These are phyloP conservation scores for Mesembrinibis cayennensis DNA, from an alignment of 2,113 vertebrate species.

Conservation along the genomic window DNA sequence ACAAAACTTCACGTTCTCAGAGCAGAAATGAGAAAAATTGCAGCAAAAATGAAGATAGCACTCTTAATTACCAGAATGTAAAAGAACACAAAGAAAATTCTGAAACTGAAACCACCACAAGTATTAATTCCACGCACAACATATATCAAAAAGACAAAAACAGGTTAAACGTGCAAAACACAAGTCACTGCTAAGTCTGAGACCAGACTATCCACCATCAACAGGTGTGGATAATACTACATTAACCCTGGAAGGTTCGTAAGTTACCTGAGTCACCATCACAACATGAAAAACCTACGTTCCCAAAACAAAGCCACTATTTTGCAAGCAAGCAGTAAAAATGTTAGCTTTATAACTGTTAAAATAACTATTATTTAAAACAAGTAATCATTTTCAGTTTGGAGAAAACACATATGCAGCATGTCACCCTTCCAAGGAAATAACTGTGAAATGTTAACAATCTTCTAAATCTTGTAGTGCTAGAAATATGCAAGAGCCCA, in stretches of 20 bases:
- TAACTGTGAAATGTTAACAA: not conserved
- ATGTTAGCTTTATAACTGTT: not conserved
- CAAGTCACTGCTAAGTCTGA: not conserved
- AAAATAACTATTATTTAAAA: not conserved
- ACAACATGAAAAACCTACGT: not conserved
- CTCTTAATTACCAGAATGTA: not conserved
- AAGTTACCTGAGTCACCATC: not conserved
- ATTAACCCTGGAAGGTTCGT: not conserved
- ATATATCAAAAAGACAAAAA: not conserved
- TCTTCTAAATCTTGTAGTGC: not conserved
- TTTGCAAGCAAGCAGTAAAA: not conserved
- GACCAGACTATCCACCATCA: not conserved
- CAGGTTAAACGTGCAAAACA: not conserved
- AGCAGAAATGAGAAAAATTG: not conserved
- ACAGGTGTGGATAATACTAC: not conserved
- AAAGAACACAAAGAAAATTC: not conserved
- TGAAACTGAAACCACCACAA: not conserved
- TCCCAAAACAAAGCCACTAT: not conserved
- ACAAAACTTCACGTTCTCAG: not conserved
- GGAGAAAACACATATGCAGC: not conserved
- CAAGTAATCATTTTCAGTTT: not conserved
- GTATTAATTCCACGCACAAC: not conserved
- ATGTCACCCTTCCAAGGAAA: not conserved
- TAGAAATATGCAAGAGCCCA: not conserved
- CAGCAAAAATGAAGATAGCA: not conserved